Conservation (phyloP, 2,797 vertebrate genomes). For the Diplodus puntazzo region DNA sequence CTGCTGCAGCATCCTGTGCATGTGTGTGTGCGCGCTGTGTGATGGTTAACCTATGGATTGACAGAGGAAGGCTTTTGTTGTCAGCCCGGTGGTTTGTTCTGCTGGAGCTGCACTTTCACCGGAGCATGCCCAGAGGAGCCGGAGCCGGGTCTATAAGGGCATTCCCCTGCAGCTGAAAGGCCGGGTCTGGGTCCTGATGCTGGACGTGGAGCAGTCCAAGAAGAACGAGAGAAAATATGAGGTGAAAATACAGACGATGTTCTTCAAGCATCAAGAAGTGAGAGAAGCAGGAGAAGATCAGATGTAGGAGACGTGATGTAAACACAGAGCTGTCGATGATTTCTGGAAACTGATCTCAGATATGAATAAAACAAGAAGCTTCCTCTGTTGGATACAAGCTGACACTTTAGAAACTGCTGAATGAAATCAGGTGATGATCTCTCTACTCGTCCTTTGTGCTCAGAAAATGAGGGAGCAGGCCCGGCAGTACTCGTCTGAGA, state of each 20-base stretch:
- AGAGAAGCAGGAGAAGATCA: not conserved
- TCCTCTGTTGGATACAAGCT: too few relatives aligned
- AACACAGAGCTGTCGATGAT: too few relatives aligned
- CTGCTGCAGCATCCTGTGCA: not conserved
- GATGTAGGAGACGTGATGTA: not conserved
- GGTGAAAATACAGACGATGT: conserved; percentile 64
- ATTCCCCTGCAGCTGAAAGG: conserved; percentile 89
- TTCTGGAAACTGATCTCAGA: too few relatives aligned
- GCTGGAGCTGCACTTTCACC: conserved; percentile 49
- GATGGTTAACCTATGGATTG: conserved; percentile 42
- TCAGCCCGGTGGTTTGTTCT: conserved; percentile 43
- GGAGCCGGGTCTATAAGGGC: conserved; percentile 87
- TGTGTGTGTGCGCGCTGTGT: not conserved
- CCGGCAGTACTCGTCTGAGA: conserved; percentile 87
- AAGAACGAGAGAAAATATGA: conserved; percentile 89
- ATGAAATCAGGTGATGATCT: not conserved
- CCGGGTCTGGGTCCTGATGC: conserved; percentile 88
- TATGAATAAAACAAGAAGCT: too few relatives aligned
- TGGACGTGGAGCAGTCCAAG: conserved; percentile 88
- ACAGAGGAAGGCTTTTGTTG: conserved; percentile 71
- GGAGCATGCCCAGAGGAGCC: conserved; percentile 69
- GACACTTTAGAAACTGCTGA: too few relatives aligned
- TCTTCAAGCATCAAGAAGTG: not conserved
- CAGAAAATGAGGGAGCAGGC: conserved; percentile 93
- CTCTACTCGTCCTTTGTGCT: rapidly evolving